Evolutionary conservation across 1,140 invertebrate species (phyloP), one percentile per base, ranked within the genome.

Genomic region (Heliconius hewitsoni): DNA sequence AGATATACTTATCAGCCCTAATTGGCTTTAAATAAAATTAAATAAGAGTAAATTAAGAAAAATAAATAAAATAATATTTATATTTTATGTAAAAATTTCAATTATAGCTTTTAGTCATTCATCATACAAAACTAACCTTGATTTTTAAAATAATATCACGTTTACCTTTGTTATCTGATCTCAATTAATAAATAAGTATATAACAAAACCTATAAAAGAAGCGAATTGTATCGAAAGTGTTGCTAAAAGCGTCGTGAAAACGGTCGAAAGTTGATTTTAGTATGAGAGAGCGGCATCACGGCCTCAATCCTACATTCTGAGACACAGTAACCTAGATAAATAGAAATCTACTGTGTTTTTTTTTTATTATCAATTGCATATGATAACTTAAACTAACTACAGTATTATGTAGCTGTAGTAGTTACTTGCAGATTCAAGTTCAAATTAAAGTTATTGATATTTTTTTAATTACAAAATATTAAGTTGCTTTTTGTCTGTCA

Each of bases 241-340:
- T 16, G 30, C 4, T 30, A 66, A 66, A 66, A 30, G 9, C 60
- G 9, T n/a, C 27, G 60, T 30, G 60, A 66, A 66, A 66, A 66
- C 60, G 27, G 9, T 71, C 18, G 77, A 74, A 79, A 79, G 57
- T 23, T 71, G 46, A 72, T 66, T 81, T 77, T 46, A 55, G 37
- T 46, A 23, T 39, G 76, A 78, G 77, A 78, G 73, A 71, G 60
- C 27, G 34, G 73, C 71, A 71, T 57, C 52, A 34, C 73, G 73
- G 50, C 73, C 73, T 74, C 73, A 74, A 74, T 74, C 5, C 73
- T 37, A 9, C 27, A 27, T 74, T 11, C 60, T 27, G 60, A 66
- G 60, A 13, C 60, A 66, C 27, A 66, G 8, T 30, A 9, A 66
- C 60, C 60, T n/a, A 30, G 60, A 3, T 30, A 66, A 30, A 18